Evolutionary conservation across 2,888 invertebrate species (phyloP).

Genomic region (Callinectes sapidus): DNA sequence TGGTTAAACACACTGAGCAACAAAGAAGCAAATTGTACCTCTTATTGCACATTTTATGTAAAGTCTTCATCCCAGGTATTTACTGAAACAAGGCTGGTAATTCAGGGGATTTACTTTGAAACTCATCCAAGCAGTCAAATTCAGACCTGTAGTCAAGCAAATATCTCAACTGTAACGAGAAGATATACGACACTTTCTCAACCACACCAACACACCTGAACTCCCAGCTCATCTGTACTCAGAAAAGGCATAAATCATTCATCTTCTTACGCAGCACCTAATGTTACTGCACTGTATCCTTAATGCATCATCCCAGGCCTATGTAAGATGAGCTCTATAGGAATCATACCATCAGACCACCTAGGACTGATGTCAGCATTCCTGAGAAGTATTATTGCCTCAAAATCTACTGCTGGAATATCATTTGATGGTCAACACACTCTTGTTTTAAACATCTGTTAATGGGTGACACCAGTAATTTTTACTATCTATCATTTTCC

Average conservation of each 20-base stretch:
- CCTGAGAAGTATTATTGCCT: background rate
- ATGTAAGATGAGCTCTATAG: background rate
- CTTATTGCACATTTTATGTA: background rate
- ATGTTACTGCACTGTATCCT: background rate
- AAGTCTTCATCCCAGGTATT: background rate
- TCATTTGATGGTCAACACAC: background rate
- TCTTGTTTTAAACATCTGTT: background rate
- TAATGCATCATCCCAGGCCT: background rate
- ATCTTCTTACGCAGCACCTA: background rate
- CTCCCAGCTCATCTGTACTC: background rate
- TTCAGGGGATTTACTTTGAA: background rate
- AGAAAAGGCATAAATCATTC: background rate
- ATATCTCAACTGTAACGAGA: background rate
- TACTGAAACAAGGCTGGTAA: background rate
- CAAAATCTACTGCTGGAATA: background rate
- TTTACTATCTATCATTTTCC: background rate
- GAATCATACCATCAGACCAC: background rate
- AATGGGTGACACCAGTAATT: background rate
- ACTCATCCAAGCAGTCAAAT: background rate
- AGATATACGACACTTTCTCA: background rate
- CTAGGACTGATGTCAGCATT: background rate
- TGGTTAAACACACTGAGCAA: background rate
- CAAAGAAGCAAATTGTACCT: background rate
- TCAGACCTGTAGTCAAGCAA: background rate
- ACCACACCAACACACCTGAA: background rate